A percentile compares a stretch with the other conserved stretches of the same genome.
Conservation (phyloP, 2,113 vertebrate genomes). For the Paracanthobrama guichenoti region DNA sequence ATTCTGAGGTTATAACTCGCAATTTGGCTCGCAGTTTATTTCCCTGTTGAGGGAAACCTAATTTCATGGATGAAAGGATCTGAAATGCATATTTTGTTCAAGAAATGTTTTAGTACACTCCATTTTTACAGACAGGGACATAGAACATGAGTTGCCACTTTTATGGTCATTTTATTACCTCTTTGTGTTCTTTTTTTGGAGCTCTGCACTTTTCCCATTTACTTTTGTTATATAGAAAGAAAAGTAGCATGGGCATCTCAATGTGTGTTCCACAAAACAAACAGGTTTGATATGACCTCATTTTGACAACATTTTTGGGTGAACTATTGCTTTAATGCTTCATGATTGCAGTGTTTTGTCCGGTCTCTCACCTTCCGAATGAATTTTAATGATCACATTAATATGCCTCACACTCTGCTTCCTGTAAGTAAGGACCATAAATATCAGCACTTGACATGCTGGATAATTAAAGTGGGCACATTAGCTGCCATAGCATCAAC, state of each 20-base stretch:
- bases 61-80: not conserved
- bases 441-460: slow-evolving; percentile 16
- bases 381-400: slow-evolving; percentile 12
- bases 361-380: not conserved
- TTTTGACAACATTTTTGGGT: not conserved
- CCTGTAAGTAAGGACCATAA: not conserved
- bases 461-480: slow-evolving; percentile 10
- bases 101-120: not conserved
- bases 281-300: not conserved
- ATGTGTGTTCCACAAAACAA: not conserved
- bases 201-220: not conserved
- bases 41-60: not conserved
- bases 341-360: not conserved
- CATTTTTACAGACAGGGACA: not conserved
- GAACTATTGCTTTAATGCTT: not conserved
- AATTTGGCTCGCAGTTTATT: not conserved
- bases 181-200: not conserved
- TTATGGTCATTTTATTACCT: not conserved
- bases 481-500: slow-evolving; percentile 3
- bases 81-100: not conserved
- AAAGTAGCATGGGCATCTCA: not conserved
- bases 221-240: no score
- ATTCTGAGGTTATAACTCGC: not conserved
- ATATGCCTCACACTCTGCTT: slow-evolving; percentile 13
- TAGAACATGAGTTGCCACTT: not conserved